These are phyloP conservation scores for Sebastes schlegelii DNA, from an alignment of 2,113 vertebrate species.

Conservation along the genomic window DNA sequence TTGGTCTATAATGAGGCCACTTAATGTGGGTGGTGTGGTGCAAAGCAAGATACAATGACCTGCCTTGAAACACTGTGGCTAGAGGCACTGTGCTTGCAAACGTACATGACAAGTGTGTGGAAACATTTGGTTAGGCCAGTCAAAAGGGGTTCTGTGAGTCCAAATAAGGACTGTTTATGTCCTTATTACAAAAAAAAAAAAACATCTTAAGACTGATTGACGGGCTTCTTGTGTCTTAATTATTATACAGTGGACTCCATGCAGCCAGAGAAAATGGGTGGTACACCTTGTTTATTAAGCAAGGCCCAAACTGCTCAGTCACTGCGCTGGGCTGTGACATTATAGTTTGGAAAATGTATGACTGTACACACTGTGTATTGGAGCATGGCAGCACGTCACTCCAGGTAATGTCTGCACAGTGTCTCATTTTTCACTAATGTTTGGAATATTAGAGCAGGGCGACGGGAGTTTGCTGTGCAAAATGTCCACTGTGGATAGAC, in stretches of 20 bases:
- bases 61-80: conserved; percentile 48
- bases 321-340: conserved; percentile 60
- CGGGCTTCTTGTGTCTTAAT: conserved; percentile 49
- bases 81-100: conserved; percentile 36
- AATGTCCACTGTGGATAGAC: neutral
- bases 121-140: conserved; percentile 71
- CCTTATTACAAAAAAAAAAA: conserved; percentile 44
- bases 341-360: conserved; percentile 62
- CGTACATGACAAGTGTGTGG: conserved; percentile 57
- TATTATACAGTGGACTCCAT: conserved; percentile 46
- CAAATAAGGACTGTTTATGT: conserved; percentile 72
- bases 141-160: conserved; percentile 74
- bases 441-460: conserved; percentile 18
- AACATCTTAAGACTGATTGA: conserved; percentile 65
- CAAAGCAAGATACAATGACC: conserved; percentile 47
- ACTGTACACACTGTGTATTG: conserved; percentile 35
- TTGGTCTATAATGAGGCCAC: conserved; percentile 60
- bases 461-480: neutral
- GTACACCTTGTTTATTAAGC: conserved; percentile 52
- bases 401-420: conserved; percentile 63
- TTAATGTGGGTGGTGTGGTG: conserved; percentile 57
- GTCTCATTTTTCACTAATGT: conserved; percentile 29
- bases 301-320: conserved; percentile 42
- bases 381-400: conserved; percentile 4
- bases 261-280: conserved; percentile 58